These are phyloP conservation scores for Oryctolagus cuniculus DNA, from an alignment of 2,113 vertebrate species.

Conservation along the genomic window mOryCun1.1 NC_091441.1:85177501-85178000, in stretches of 20 bases:
- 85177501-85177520: background rate
- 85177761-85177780: background rate
- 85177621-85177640: background rate
- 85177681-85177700: slow-evolving; percentile 27
- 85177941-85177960: background rate
- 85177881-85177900: background rate
- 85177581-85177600: background rate
- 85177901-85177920: background rate
- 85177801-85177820: slow-evolving; percentile 54
- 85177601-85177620: background rate
- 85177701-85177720: background rate
- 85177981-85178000: background rate
- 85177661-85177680: background rate
- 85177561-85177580: background rate
- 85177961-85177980: background rate
- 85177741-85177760: background rate
- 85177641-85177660: background rate
- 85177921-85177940: background rate
- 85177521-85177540: background rate
- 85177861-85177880: background rate
- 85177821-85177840: background rate
- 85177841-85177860: background rate
- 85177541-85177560: background rate
- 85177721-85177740: background rate
- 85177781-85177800: slow-evolving; percentile 8